phyloP scores from a whole-genome alignment of 2,797 vertebrate species.

The Kryptopterus vitreolus region DNA sequence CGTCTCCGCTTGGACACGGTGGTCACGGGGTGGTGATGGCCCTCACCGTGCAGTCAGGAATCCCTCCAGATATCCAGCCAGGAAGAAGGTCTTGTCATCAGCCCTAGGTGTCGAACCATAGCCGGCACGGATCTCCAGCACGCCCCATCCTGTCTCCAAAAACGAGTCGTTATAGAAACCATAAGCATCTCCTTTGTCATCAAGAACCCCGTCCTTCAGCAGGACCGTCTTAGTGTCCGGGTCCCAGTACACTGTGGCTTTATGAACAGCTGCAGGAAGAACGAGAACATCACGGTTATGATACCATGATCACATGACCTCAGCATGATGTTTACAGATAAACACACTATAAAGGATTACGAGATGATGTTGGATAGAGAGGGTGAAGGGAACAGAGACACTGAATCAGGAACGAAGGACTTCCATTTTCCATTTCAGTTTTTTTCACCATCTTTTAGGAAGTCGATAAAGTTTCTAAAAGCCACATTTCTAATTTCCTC shows the following conservation, averaged over 20 bases:
- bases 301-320: neutral
- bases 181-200: constrained; percentile 80
- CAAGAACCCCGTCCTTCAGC: constrained; percentile 76
- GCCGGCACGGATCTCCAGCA: constrained; percentile 86
- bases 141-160: constrained; percentile 81
- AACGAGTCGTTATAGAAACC: constrained; percentile 85
- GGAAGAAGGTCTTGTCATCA: constrained; percentile 81
- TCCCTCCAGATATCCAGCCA: constrained; percentile 87
- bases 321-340: neutral
- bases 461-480: neutral
- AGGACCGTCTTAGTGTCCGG: constrained; percentile 67
- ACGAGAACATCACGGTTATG: too few relatives aligned
- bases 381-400: too few relatives aligned
- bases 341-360: too few relatives aligned
- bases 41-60: constrained; percentile 88
- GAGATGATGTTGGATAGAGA: too few relatives aligned
- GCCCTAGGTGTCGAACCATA: constrained; percentile 74
- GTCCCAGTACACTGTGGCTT: constrained; percentile 85
- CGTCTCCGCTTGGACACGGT: neutral
- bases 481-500: neutral
- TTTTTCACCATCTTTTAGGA: neutral
- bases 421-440: neutral
- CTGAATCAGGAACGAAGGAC: neutral
- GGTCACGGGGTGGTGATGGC: neutral
- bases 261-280: constrained; percentile 58